phyloP scores from a whole-genome alignment of 2,797 vertebrate genomes.

The Hafferia zeledoni region DNA sequence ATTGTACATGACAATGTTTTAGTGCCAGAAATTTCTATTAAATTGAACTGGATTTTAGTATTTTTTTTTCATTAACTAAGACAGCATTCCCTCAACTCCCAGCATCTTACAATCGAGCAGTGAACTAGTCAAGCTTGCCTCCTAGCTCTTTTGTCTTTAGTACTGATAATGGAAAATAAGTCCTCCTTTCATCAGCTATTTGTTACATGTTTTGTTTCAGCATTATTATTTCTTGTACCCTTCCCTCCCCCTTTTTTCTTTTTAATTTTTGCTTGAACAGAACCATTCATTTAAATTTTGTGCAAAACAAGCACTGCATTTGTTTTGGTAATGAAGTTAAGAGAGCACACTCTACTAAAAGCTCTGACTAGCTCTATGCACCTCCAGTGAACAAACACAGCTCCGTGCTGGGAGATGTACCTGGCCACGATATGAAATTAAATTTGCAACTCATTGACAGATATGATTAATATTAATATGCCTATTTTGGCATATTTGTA shows the following conservation, averaged over 20 bases:
- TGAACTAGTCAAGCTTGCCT: not conserved
- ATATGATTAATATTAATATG: not conserved
- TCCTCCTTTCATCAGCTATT: not conserved
- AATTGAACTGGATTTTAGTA: not conserved
- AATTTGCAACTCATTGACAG: not conserved
- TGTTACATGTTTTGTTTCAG: not conserved
- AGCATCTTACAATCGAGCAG: not conserved
- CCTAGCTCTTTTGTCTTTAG: not conserved
- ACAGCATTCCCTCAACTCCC: not conserved
- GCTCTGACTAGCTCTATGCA: not conserved
- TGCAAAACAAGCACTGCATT: not conserved
- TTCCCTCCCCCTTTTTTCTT: not conserved
- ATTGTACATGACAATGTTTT: not conserved
- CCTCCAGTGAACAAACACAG: not conserved
- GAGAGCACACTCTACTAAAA: not conserved
- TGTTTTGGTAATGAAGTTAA: not conserved
- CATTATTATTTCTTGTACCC: not conserved
- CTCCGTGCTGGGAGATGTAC: not conserved
- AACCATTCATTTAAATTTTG: conserved; percentile 12
- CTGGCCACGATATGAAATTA: not conserved
- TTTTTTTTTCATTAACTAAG: not conserved
- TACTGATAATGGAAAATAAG: not conserved
- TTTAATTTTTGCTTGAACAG: not conserved
- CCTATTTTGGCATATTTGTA: not conserved
- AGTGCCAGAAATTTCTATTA: not conserved